Evolutionary conservation across 1,140 invertebrate species (phyloP), one percentile per base, ranked within the genome.

Genomic region (Aphelinus certus): DNA sequence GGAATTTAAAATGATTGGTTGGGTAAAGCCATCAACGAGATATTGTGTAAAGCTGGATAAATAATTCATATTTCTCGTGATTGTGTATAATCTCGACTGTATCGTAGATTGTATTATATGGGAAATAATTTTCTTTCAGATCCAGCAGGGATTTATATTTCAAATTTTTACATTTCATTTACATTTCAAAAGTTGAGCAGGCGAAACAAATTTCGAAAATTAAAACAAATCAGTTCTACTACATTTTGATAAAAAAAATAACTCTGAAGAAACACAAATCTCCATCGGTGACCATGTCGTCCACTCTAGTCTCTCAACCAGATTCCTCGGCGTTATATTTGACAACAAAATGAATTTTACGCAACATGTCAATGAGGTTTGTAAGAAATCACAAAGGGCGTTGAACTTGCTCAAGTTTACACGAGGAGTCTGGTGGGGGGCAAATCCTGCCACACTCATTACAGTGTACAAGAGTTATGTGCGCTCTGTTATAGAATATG

Each of bases 391-490:
- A 3, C 5, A 7, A 9, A 64, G 10, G 61, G 61, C n/a, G n/a
- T n/a, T 70, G 46, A 77, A 77, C 53, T 64, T 77, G 7, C 63
- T 76, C 2, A 76, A 71, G 45, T 68, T 62, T 56, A 56, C 61
- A 26, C 7, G 75, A 4, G 68, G 75, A 7, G 75, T 3, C n/a
- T 74, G 72, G 63, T 77, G 72, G 68, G 72, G 72, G 10, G 62
- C 66, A 55, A 49, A 77, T 43, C 76, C 68, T 42, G 9, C 45
- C 0, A 77, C 63, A 3, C 57, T 77, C 1, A 53, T 75, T 2
- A 53, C 49, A 2, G 42, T 74, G 1, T 71, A 71, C n/a, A 71
- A 77, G 9, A 71, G 72, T 42, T 77, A 26, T 45, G 45, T 77
- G 4, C 46, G 63, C 9, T 61, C 76, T 9, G 62, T 66, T 1